These are phyloP conservation scores for Amblyteles armatorius DNA, from an alignment of 2,888 invertebrate species.

Conservation along the genomic window DNA sequence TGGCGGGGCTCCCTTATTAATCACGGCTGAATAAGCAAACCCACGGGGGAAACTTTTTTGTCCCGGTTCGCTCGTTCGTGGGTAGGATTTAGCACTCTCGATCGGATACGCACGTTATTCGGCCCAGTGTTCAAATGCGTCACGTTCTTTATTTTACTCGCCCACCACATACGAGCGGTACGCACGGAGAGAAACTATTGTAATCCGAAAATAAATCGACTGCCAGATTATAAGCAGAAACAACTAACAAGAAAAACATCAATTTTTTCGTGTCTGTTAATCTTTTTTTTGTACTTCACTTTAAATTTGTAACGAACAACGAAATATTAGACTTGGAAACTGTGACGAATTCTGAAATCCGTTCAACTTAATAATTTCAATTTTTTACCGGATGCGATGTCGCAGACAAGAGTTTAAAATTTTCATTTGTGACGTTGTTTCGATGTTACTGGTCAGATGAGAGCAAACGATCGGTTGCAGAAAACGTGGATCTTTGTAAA, in stretches of 20 bases:
- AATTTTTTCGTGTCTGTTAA: not conserved
- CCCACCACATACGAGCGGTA: not conserved
- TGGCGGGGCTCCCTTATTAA: constrained; percentile 41
- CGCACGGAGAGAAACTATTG: not conserved
- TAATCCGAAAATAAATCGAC: not conserved
- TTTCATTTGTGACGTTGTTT: too few relatives aligned
- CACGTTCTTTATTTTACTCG: not conserved
- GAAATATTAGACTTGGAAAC: too few relatives aligned
- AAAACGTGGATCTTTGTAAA: not conserved
- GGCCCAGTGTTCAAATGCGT: not conserved
- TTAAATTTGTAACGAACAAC: too few relatives aligned
- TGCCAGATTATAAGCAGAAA: not conserved
- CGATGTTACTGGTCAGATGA: too few relatives aligned
- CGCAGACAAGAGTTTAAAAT: too few relatives aligned
- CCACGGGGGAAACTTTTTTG: constrained; percentile 15
- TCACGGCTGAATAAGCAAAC: constrained; percentile 54
- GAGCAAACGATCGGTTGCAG: too few relatives aligned
- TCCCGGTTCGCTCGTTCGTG: constrained; percentile 15
- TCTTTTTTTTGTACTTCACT: not conserved
- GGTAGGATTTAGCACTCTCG: constrained; percentile 3
- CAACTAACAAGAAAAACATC: not conserved
- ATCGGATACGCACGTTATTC: not conserved
- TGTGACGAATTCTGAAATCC: too few relatives aligned
- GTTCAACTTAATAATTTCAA: too few relatives aligned
- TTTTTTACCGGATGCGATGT: too few relatives aligned